phyloP scores from a whole-genome alignment of 2,113 vertebrate species.

The cattle (Bos taurus) region ARS-UCD2.0 NC_037332.1:6509501-6510000 shows the following conservation, averaged over 20 bases:
- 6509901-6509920: not conserved
- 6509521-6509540: not conserved
- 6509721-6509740: not conserved
- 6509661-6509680: not conserved
- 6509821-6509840: not conserved
- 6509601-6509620: not conserved
- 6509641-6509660: not conserved
- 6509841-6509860: not conserved
- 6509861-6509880: not conserved
- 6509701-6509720: not conserved
- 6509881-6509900: not conserved
- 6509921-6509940: not conserved
- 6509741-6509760: not conserved
- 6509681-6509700: not conserved
- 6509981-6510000: not conserved
- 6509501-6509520: not conserved
- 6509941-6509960: not conserved
- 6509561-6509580: not conserved
- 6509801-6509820: not conserved
- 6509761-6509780: not conserved
- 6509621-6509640: slow-evolving; percentile 2
- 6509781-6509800: not conserved
- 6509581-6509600: not conserved
- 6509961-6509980: not conserved
- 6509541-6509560: not conserved